These are phyloP conservation scores for Phrixothrix hirtus DNA, from an alignment of 2,888 invertebrate species.

Conservation along the genomic window DNA sequence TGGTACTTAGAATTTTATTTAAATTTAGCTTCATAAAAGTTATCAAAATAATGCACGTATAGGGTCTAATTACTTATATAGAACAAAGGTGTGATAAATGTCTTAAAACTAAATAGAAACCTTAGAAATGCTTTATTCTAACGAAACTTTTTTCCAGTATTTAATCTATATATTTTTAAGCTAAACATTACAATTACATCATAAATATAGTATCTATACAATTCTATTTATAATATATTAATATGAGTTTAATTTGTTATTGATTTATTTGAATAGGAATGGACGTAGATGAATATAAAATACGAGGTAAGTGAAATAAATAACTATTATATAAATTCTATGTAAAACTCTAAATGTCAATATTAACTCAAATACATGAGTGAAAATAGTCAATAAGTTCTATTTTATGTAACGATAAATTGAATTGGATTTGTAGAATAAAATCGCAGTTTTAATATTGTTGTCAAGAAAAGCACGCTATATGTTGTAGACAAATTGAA, in stretches of 20 bases:
- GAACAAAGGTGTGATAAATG: too few species aligned
- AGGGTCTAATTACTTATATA: too few species aligned
- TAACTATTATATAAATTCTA: slow-evolving; percentile 5
- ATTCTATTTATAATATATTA: slow-evolving; percentile 2
- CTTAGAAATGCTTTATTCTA: slow-evolving; percentile 17
- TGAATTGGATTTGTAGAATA: slow-evolving; percentile 28
- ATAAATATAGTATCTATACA: too few species aligned
- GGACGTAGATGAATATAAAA: slow-evolving; percentile 61
- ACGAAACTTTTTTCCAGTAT: slow-evolving; percentile 10
- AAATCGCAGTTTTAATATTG: too few species aligned
- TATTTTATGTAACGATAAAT: slow-evolving; percentile 33
- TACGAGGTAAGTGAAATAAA: slow-evolving; percentile 55
- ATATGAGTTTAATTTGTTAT: not conserved
- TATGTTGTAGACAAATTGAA: too few species aligned
- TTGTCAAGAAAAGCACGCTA: too few species aligned
- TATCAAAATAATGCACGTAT: too few species aligned
- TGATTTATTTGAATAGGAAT: slow-evolving; percentile 45
- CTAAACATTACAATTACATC: too few species aligned
- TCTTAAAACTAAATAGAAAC: slow-evolving; percentile 16
- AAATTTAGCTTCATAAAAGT: too few species aligned
- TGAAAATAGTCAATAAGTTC: slow-evolving; percentile 28
- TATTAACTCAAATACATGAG: slow-evolving; percentile 11
- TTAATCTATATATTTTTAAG: too few species aligned
- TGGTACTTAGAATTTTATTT: too few species aligned
- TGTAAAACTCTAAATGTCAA: slow-evolving; percentile 13